phyloP scores from a whole-genome alignment of 2,888 invertebrate species.

The Aspidapion aeneum region DNA sequence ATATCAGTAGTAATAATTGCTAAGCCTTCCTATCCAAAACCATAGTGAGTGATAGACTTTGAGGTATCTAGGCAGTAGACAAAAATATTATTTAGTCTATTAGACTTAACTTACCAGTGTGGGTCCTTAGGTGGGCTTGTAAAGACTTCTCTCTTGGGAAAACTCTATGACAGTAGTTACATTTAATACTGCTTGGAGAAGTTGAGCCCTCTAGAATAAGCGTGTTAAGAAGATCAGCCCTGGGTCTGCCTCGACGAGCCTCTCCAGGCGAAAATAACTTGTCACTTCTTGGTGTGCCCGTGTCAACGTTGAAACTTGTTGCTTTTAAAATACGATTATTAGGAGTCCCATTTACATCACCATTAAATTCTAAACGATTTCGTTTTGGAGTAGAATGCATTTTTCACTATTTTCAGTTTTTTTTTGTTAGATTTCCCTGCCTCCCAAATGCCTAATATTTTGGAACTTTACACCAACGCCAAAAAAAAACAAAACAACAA shows the following conservation, averaged over 20 bases:
- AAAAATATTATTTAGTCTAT: too few relatives aligned
- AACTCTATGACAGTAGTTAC: slow-evolving; percentile 65
- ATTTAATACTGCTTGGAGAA: slow-evolving; percentile 66
- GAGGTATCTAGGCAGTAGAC: too few relatives aligned
- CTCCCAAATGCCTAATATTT: neutral
- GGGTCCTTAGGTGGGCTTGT: slow-evolving; percentile 64
- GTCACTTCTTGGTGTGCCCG: slow-evolving; percentile 36
- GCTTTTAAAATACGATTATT: slow-evolving; percentile 35
- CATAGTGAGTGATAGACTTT: too few relatives aligned
- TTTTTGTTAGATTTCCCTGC: too few relatives aligned
- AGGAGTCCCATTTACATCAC: slow-evolving; percentile 34
- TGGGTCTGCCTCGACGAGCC: slow-evolving; percentile 62
- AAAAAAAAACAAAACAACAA: slow-evolving; percentile 40
- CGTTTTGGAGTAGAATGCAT: slow-evolving; percentile 39
- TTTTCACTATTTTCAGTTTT: slow-evolving; percentile 31
- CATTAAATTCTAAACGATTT: slow-evolving; percentile 31
- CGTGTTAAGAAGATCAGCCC: slow-evolving; percentile 64
- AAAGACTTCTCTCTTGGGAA: slow-evolving; percentile 74
- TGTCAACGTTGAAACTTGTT: slow-evolving; percentile 38
- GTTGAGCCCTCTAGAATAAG: slow-evolving; percentile 68
- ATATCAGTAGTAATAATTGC: too few relatives aligned
- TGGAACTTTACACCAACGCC: slow-evolving; percentile 6
- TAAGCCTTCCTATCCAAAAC: too few relatives aligned
- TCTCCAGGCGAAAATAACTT: slow-evolving; percentile 42
- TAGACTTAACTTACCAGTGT: slow-evolving; percentile 60